These are phyloP conservation scores for Cecropterus lyciades DNA, from an alignment of 1,140 invertebrate genomes.

Conservation along the genomic window DNA sequence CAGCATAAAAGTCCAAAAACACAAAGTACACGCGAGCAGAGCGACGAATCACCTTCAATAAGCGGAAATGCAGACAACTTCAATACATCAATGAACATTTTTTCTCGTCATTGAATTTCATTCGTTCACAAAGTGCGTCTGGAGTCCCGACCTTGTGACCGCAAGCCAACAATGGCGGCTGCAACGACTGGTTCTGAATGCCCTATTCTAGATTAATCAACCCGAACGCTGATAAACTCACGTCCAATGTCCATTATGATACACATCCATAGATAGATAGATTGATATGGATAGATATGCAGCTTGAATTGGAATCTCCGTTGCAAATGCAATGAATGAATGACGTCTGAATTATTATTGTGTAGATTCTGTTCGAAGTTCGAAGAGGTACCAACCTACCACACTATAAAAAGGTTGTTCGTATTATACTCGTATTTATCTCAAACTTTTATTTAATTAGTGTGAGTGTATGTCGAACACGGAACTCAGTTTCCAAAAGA, in stretches of 20 bases:
- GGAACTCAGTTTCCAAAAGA: no score
- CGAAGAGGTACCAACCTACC: no score
- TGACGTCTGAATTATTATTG: slow-evolving; percentile 11
- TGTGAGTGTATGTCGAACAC: no score
- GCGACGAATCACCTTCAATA: no score
- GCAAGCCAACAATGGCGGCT: slow-evolving; percentile 4
- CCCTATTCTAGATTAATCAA: slow-evolving; percentile 25
- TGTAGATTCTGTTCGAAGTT: background rate
- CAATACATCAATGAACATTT: background rate
- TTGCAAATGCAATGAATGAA: slow-evolving; percentile 13
- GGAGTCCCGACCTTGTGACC: slow-evolving; percentile 4
- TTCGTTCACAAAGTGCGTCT: slow-evolving; percentile 14
- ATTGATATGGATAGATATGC: background rate
- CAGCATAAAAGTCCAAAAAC: no score
- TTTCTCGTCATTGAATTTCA: background rate
- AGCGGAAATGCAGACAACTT: slow-evolving; percentile 1
- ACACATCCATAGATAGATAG: background rate
- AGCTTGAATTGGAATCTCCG: slow-evolving; percentile 16
- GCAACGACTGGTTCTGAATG: slow-evolving; percentile 12
- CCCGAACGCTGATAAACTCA: slow-evolving; percentile 25
- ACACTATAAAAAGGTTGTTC: no score
- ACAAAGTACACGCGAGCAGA: no score
- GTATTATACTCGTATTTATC: no score
- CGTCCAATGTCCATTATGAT: slow-evolving; percentile 28
- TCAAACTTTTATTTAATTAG: no score